Conservation (phyloP, 2,888 invertebrate species). For the Hypena proboscidalis region DNA sequence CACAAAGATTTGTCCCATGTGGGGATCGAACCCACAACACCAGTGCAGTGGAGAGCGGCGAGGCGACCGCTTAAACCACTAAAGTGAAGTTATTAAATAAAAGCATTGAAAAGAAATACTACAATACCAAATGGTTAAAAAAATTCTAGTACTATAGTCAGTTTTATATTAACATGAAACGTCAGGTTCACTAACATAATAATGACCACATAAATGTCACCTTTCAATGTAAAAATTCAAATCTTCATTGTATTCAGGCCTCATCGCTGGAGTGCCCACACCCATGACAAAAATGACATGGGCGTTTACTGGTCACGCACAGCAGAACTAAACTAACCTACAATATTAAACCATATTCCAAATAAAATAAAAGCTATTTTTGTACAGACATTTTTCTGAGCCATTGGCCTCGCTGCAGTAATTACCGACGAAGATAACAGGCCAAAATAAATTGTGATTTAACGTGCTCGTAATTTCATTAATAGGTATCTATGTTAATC, state of each 20-base stretch:
- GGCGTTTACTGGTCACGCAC: conserved; percentile 74
- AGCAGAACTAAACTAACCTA: conserved; percentile 36
- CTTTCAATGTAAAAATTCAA: conserved; percentile 34
- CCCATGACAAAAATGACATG: conserved; percentile 69
- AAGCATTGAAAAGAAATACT: too few species aligned
- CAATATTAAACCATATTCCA: conserved; percentile 50
- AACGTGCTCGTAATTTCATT: conserved; percentile 51
- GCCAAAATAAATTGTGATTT: conserved; percentile 64
- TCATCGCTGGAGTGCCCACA: conserved; percentile 55
- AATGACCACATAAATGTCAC: conserved; percentile 25
- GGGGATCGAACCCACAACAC: too few species aligned
- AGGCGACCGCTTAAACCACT: too few species aligned
- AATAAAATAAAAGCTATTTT: conserved; percentile 56
- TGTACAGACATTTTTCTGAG: conserved; percentile 33
- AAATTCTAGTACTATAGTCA: not conserved
- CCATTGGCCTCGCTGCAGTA: conserved; percentile 58
- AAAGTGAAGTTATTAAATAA: too few species aligned
- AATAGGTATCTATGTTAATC: conserved; percentile 41
- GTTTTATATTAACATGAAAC: not conserved
- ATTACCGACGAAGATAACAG: conserved; percentile 60
- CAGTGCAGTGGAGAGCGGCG: too few species aligned
- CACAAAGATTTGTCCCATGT: too few species aligned
- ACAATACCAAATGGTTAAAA: too few species aligned
- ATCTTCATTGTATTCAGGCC: conserved; percentile 42
- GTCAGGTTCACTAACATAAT: conserved; percentile 4